These are phyloP conservation scores for Tinea pellionella DNA, from an alignment of 2,888 invertebrate species.

Conservation along the genomic window DNA sequence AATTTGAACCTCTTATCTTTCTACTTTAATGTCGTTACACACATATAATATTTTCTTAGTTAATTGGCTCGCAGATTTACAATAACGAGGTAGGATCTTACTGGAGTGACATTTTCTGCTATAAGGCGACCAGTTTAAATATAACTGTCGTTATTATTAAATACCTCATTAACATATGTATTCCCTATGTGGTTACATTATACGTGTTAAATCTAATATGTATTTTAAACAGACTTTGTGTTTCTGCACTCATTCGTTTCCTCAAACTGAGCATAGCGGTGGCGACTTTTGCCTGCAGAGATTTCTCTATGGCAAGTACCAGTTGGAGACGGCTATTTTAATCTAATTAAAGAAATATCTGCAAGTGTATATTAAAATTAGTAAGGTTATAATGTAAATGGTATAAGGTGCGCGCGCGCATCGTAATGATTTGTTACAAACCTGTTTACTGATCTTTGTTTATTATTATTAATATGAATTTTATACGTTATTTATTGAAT, in stretches of 20 bases:
- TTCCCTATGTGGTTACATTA: neutral
- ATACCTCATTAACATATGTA: neutral
- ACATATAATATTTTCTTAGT: constrained; percentile 28
- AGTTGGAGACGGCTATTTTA: too few species aligned
- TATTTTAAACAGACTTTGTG: too few species aligned
- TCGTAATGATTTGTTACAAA: constrained; percentile 6
- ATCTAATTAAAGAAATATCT: neutral
- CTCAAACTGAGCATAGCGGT: too few species aligned
- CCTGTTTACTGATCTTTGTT: neutral
- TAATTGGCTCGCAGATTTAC: constrained; percentile 38
- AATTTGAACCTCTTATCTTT: neutral
- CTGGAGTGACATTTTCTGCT: constrained; percentile 18
- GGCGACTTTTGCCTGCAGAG: too few species aligned
- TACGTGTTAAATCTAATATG: too few species aligned
- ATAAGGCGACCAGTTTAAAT: constrained; percentile 17
- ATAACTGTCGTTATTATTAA: neutral
- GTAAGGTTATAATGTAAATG: constrained; percentile 10
- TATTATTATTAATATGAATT: neutral
- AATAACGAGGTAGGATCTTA: constrained; percentile 23
- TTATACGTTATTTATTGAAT: neutral
- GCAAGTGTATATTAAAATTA: neutral
- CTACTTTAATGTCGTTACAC: neutral
- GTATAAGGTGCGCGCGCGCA: neutral
- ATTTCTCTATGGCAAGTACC: too few species aligned
- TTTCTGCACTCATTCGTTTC: too few species aligned